Conservation (phyloP, 2,797 vertebrate genomes). For the Poeciliopsis infans region DNA sequence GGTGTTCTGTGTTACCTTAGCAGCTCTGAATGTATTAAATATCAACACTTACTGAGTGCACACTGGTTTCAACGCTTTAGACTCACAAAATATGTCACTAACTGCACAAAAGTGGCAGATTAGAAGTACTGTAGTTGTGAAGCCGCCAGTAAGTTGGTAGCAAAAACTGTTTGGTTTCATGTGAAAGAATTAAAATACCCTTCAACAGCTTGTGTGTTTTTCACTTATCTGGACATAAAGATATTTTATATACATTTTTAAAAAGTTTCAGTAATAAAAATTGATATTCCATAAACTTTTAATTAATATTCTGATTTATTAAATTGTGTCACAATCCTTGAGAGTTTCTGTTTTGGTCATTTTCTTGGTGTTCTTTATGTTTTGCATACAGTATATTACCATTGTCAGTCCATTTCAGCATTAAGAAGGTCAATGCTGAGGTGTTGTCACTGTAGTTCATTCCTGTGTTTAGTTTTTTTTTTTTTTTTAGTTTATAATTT, state of each 20-base stretch:
- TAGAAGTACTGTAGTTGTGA: not conserved
- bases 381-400: not conserved
- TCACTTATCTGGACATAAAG: not conserved
- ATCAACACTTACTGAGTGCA: not conserved
- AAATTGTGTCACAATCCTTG: not conserved
- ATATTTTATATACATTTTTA: not conserved
- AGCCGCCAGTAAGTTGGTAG: not conserved
- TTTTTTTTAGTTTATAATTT: not conserved
- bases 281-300: not conserved
- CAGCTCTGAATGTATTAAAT: not conserved
- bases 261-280: not conserved
- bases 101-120: not conserved
- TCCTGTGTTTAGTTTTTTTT: not conserved
- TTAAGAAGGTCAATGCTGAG: no score
- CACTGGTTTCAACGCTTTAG: not conserved
- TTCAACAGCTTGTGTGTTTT: not conserved
- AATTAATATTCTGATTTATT: not conserved
- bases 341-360: not conserved
- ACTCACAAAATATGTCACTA: not conserved
- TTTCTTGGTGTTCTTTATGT: not conserved
- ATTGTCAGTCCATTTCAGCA: not conserved
- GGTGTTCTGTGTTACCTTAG: constrained; percentile 11
- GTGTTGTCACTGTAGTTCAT: not conserved
- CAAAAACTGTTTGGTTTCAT: not conserved
- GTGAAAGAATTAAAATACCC: not conserved